A percentile compares a stretch with the other conserved stretches of the same genome.
Evolutionary conservation across 2,888 invertebrate species (phyloP).

Genomic region (Drosophila lacicola): DNA sequence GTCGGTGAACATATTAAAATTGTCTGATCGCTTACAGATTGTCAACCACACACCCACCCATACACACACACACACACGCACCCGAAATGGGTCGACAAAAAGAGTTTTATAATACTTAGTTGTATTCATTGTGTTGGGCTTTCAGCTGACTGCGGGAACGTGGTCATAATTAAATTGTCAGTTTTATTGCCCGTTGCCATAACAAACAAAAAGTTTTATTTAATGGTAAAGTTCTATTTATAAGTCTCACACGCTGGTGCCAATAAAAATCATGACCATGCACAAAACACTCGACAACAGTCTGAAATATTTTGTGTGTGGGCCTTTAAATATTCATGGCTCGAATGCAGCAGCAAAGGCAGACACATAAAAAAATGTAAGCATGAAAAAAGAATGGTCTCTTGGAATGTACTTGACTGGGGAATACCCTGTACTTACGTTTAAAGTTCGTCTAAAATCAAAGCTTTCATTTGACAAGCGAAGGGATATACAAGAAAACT

Average conservation of each 20-base stretch:
- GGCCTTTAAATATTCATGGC: conserved; percentile 84
- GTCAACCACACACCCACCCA: conserved; percentile 27
- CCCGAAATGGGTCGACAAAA: conserved; percentile 21
- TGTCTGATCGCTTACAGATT: conserved; percentile 76
- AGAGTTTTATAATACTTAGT: conserved; percentile 62
- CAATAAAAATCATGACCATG: conserved; percentile 60
- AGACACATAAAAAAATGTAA: conserved; percentile 25
- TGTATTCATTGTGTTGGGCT: conserved; percentile 44
- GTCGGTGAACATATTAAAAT: conserved; percentile 74
- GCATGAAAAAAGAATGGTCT: background rate
- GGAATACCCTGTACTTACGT: background rate
- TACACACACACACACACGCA: background rate
- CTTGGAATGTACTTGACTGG: background rate
- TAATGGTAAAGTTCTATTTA: conserved; percentile 58
- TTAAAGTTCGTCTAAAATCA: background rate
- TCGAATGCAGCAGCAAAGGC: conserved; percentile 39
- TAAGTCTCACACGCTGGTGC: conserved; percentile 25
- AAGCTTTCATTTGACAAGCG: background rate
- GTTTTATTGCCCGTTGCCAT: conserved; percentile 62
- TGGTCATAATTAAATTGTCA: conserved; percentile 75
- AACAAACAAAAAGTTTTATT: conserved; percentile 59
- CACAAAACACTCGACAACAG: conserved; percentile 19
- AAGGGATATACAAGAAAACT: too few species aligned
- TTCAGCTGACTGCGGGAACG: conserved; percentile 11
- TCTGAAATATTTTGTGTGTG: conserved; percentile 38